Conservation (phyloP, 2,113 vertebrate species). For the Crotalus helleri region DNA sequence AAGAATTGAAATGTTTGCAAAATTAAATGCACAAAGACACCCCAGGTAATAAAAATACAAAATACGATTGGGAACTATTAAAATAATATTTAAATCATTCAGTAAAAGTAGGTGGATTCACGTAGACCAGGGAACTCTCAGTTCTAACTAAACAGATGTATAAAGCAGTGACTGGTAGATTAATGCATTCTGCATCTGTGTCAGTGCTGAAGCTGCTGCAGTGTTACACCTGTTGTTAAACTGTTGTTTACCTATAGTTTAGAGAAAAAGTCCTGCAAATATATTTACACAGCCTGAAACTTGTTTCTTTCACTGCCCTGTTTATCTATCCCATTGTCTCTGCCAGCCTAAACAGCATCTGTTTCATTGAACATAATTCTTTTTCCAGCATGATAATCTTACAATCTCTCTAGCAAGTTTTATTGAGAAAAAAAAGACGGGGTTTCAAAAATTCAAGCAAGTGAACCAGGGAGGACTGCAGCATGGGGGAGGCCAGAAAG, state of each 20-base stretch:
- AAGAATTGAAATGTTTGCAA: background rate
- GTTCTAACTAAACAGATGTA: background rate
- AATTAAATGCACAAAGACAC: background rate
- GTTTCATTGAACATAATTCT: background rate
- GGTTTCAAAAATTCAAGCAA: background rate
- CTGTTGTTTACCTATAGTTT: background rate
- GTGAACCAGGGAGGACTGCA: background rate
- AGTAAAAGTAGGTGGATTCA: background rate
- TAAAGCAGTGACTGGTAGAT: background rate
- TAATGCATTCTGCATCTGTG: background rate
- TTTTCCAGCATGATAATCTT: background rate
- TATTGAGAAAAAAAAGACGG: background rate
- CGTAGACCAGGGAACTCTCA: background rate
- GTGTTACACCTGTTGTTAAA: background rate
- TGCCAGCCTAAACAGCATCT: background rate
- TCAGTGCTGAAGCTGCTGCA: background rate
- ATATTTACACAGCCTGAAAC: slow-evolving; percentile 1
- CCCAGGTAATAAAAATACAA: background rate
- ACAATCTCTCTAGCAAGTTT: background rate
- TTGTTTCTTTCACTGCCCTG: background rate
- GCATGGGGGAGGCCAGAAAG: background rate
- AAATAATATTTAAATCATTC: background rate
- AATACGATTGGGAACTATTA: background rate
- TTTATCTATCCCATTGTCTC: background rate
- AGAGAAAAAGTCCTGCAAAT: background rate